These are phyloP conservation scores for Cathartes aura DNA, from an alignment of 2,113 vertebrate genomes.

Conservation along the genomic window DNA sequence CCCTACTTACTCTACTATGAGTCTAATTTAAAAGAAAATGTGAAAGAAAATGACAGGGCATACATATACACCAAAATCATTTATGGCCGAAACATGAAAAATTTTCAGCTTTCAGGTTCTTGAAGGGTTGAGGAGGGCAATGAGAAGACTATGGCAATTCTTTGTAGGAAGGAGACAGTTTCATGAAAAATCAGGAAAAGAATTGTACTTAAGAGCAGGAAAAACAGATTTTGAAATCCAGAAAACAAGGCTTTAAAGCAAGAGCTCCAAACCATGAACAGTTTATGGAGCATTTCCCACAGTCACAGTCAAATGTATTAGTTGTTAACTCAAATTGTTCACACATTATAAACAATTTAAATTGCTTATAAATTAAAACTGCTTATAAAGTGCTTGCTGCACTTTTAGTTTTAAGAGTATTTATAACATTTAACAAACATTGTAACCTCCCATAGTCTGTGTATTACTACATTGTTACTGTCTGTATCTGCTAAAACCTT, in stretches of 20 bases:
- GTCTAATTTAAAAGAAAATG: background rate
- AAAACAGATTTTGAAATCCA: background rate
- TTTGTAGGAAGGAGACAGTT: background rate
- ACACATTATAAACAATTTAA: conserved; percentile 14
- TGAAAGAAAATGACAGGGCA: background rate
- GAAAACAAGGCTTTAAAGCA: background rate
- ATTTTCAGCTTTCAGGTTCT: background rate
- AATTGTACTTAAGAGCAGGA: background rate
- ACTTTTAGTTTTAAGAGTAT: background rate
- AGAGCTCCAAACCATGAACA: background rate
- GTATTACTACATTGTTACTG: background rate
- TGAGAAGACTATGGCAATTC: background rate
- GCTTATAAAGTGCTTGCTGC: background rate
- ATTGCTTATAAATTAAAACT: conserved; percentile 5
- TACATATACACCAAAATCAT: background rate
- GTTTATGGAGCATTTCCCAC: background rate
- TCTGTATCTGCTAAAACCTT: background rate
- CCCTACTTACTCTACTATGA: background rate
- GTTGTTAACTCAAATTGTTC: background rate
- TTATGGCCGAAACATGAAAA: background rate
- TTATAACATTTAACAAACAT: conserved; percentile 21
- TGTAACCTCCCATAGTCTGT: background rate
- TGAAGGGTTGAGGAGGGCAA: background rate
- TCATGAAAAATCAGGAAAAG: background rate
- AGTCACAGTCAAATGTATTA: background rate